Base-by-base conservation (phyloP, 1,140 invertebrate species). In the Procambarus virginalis region DNA sequence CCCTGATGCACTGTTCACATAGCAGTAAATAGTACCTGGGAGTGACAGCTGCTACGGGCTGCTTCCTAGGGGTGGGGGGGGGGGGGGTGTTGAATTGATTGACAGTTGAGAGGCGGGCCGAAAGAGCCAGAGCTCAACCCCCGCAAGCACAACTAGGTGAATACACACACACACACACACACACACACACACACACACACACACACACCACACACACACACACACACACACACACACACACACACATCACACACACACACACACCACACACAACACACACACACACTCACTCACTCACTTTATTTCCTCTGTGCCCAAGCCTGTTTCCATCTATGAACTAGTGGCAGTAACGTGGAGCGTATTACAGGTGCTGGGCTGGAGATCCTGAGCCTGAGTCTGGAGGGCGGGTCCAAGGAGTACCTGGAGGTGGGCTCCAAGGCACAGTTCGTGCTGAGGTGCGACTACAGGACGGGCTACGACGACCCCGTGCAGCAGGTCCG, bases 161-260 rank as follows among this genome's bases (percentile, higher is more conserved):
- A 10, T 55, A 55, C 51, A 55, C 51, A 55, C 51, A 55, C 51
- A 64, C 80, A 58, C 49, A 60, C 80, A 82, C 80, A 82, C 80
- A 82, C 82, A 84, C 82, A 86, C 84, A 76, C 70, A 86, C 73
- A 78, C 84, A n/a, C n/a, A n/a, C n/a, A n/a, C n/a, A n/a, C n/a
- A n/a, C n/a, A n/a, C n/a, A n/a, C n/a, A n/a, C n/a, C n/a, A n/a
- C n/a, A n/a, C n/a, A n/a, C n/a, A n/a, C n/a, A 55, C 51, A 55
- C 51, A 55, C 51, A 55, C 51, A 86, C 73, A 86, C 73, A 86
- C 73, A 86, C 73, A 78, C 51, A 86, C 73, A 86, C 2, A 86
- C 46, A 86, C 73, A 78, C 73, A 86, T n/a, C 73, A 86, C 73
- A 86, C 73, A 86, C 73, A 58, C 73, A 86, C 73, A 77, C 73